Evolutionary conservation across 2,888 invertebrate species (phyloP).

Genomic region (Campopleginae sp.): DNA sequence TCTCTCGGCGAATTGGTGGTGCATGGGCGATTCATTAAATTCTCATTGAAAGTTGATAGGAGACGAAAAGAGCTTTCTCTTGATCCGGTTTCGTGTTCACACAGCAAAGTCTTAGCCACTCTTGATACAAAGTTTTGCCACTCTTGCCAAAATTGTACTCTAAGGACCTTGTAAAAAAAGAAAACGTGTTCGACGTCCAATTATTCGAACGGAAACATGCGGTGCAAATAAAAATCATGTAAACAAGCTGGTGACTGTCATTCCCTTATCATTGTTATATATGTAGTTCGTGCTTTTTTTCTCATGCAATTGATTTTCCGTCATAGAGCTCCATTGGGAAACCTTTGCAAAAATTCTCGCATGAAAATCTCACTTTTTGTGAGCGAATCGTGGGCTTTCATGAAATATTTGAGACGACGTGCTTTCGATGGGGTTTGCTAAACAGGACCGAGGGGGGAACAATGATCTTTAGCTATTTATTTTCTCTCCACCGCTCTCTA

Average conservation of each 20-base stretch:
- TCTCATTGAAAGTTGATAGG: neutral
- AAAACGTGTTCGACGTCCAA: neutral
- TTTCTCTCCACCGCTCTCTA: neutral
- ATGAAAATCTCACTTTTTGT: neutral
- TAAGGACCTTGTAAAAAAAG: neutral
- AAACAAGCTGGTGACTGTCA: neutral
- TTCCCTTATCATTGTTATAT: neutral
- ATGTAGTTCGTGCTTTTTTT: neutral
- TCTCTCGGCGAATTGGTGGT: neutral
- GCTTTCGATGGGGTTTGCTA: neutral
- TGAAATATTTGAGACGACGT: neutral
- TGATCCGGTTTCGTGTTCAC: neutral
- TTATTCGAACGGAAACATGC: neutral
- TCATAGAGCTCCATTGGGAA: neutral
- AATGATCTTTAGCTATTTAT: neutral
- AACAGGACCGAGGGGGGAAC: neutral
- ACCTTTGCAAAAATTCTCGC: constrained; percentile 7
- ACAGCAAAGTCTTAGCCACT: neutral
- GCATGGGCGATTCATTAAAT: neutral
- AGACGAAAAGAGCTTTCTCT: neutral
- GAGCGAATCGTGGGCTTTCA: neutral
- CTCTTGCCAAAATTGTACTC: neutral
- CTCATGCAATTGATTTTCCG: neutral
- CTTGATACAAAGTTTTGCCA: neutral
- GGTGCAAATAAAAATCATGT: neutral